These are phyloP conservation scores for Saccopteryx leptura DNA, from an alignment of 2,113 vertebrate species.

Conservation along the genomic window DNA sequence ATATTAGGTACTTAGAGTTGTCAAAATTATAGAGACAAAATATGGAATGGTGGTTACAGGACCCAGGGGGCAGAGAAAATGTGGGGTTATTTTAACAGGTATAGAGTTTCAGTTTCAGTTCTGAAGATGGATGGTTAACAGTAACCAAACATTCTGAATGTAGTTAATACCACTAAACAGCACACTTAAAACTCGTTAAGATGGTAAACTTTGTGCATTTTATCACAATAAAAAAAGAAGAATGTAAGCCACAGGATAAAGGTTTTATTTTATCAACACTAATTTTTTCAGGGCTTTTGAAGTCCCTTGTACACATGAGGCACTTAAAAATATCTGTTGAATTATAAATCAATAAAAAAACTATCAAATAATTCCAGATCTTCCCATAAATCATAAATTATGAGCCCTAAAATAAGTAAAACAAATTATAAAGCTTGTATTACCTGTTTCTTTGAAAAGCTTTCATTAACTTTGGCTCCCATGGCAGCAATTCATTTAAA, in stretches of 20 bases:
- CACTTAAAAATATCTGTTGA: conserved; percentile 32
- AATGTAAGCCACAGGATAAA: not conserved
- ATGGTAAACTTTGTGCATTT: not conserved
- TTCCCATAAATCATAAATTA: conserved; percentile 31
- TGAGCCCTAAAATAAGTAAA: conserved; percentile 51
- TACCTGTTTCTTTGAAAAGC: conserved; percentile 99
- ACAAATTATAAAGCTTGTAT: conserved; percentile 68
- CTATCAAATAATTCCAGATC: conserved; percentile 49
- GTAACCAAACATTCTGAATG: not conserved
- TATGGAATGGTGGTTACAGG: not conserved
- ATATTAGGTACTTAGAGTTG: not conserved
- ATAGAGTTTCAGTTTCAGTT: conserved; percentile 27
- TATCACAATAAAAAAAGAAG: not conserved
- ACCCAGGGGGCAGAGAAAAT: not conserved
- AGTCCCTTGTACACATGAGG: not conserved
- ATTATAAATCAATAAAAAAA: conserved; percentile 41
- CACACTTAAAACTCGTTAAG: conserved; percentile 26
- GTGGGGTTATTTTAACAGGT: not conserved
- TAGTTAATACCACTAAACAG: not conserved
- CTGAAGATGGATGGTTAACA: not conserved
- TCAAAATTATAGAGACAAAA: conserved; percentile 17
- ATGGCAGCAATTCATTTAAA: conserved; percentile 97
- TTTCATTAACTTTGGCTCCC: conserved; percentile 98
- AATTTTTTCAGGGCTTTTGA: conserved; percentile 36
- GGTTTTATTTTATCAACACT: not conserved